Conservation (phyloP, 2,888 invertebrate species). For the Uropetala carovei region DNA sequence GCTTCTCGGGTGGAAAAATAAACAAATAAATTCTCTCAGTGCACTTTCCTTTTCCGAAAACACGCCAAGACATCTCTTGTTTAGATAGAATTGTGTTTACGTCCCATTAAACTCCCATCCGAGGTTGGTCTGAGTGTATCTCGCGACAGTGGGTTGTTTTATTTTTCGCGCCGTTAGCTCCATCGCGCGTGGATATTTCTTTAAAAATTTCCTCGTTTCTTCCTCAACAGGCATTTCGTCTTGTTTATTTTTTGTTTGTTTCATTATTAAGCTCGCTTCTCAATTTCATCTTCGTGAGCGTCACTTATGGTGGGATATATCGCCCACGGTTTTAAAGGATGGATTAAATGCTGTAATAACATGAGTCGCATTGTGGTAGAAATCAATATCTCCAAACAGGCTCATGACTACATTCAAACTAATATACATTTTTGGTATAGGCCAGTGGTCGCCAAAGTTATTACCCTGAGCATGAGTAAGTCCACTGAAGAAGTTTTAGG, state of each 20-base stretch:
- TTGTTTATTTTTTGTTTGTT: background rate
- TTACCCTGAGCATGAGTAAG: too few relatives aligned
- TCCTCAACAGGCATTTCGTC: background rate
- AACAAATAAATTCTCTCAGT: background rate
- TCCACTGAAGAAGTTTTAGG: too few relatives aligned
- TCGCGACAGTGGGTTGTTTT: background rate
- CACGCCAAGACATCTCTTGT: constrained; percentile 21
- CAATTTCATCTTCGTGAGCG: background rate
- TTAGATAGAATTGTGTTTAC: background rate
- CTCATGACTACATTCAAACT: too few relatives aligned
- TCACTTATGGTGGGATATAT: background rate
- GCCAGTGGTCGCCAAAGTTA: too few relatives aligned
- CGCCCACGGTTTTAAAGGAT: background rate
- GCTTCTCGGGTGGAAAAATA: background rate
- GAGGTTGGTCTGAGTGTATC: background rate
- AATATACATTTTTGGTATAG: too few relatives aligned
- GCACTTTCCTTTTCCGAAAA: constrained; percentile 24
- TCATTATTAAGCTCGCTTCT: background rate
- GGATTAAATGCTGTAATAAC: too few relatives aligned
- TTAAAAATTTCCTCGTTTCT: background rate
- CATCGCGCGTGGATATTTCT: background rate
- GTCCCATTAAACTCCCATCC: background rate
- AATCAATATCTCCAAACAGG: too few relatives aligned
- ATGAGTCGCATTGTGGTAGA: too few relatives aligned
- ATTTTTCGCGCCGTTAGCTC: background rate